phyloP scores from a whole-genome alignment of 1,140 invertebrate genomes.

The Gerris buenoi region DNA sequence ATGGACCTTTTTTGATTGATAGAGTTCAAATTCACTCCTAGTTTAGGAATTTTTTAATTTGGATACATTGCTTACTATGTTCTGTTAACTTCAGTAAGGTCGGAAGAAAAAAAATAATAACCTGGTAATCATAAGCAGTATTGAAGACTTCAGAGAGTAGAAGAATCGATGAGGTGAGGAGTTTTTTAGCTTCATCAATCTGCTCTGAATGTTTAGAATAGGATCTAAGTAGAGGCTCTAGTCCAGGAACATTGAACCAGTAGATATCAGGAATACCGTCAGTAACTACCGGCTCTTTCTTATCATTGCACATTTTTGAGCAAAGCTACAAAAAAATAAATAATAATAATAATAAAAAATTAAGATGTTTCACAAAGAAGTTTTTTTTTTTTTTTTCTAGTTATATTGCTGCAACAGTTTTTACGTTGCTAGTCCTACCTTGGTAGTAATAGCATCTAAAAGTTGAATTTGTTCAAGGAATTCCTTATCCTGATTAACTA shows the following conservation, averaged over 20 bases:
- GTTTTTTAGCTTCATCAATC: constrained; percentile 46
- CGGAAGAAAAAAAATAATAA: no score
- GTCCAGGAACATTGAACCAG: constrained; percentile 44
- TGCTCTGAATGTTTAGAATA: constrained; percentile 50
- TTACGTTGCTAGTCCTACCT: no score
- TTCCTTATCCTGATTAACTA: constrained; percentile 18
- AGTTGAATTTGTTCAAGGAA: constrained; percentile 24
- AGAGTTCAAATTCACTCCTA: no score
- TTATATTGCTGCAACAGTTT: no score
- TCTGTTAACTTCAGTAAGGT: no score
- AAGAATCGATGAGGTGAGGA: constrained; percentile 41
- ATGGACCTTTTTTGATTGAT: no score
- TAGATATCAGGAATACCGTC: constrained; percentile 47
- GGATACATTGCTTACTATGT: no score
- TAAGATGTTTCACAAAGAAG: neutral
- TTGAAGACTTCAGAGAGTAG: constrained; percentile 41
- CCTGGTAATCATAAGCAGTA: constrained; percentile 47
- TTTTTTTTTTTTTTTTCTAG: no score
- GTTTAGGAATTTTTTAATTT: no score
- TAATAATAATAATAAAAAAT: neutral
- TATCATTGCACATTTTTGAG: neutral
- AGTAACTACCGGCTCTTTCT: constrained; percentile 11
- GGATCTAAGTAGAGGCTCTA: constrained; percentile 43
- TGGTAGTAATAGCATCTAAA: constrained; percentile 20
- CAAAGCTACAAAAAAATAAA: neutral